Evolutionary conservation across 1,140 invertebrate genomes (phyloP).

Genomic region (Drosophila triauraria): DNA sequence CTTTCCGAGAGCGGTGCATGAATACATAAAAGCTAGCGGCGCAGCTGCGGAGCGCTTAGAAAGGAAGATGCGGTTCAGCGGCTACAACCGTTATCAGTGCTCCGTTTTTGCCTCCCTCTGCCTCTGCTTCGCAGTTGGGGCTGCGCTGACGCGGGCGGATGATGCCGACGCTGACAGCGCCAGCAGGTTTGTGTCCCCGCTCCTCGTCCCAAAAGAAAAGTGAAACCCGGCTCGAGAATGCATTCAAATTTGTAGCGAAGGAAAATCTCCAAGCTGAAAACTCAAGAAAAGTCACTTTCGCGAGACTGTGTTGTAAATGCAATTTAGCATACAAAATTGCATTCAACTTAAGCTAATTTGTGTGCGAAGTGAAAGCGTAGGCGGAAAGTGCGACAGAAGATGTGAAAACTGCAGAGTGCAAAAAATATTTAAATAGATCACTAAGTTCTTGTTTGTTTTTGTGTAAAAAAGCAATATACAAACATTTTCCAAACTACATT

Average conservation of each 20-base stretch:
- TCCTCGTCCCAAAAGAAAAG: background rate
- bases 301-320: background rate
- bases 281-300: constrained; percentile 15
- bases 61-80: constrained; percentile 51
- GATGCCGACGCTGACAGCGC: constrained; percentile 28
- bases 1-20: constrained; percentile 16
- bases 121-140: constrained; percentile 42
- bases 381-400: background rate
- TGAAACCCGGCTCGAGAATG: no score
- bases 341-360: constrained; percentile 3
- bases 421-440: background rate
- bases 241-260: no score
- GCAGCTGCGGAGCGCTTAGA: constrained; percentile 30
- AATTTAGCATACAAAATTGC: constrained; percentile 4
- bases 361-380: constrained; percentile 8
- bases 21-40: constrained; percentile 37
- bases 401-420: background rate
- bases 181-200: constrained; percentile 49
- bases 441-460: background rate
- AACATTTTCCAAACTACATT: no score
- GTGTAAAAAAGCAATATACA: no score
- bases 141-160: constrained; percentile 26
- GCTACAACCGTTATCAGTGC: constrained; percentile 39
- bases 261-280: background rate
- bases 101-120: constrained; percentile 20